Evolutionary conservation across 2,113 vertebrate genomes (phyloP).

Genomic region (mouse (Mus musculus)): DNA sequence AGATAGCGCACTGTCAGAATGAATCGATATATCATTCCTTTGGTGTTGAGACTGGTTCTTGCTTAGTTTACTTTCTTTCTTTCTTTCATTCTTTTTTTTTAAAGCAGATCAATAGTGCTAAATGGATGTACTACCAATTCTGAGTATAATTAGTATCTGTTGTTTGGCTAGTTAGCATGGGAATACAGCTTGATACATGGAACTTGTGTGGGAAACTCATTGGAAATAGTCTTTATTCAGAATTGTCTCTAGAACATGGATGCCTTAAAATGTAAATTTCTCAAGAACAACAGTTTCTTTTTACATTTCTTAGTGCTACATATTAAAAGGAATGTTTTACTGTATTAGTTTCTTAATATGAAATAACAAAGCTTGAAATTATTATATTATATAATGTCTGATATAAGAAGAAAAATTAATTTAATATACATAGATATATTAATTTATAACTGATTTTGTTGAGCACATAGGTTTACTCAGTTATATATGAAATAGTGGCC

Average conservation of each 20-base stretch:
- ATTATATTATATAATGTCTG: neutral
- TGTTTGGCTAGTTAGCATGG: conserved; percentile 87
- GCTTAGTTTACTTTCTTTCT: conserved; percentile 89
- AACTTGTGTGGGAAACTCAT: conserved; percentile 48
- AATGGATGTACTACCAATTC: conserved; percentile 91
- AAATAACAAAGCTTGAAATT: conserved; percentile 22
- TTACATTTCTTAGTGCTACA: conserved; percentile 7
- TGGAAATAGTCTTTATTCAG: neutral
- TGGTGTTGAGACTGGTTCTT: conserved; percentile 90
- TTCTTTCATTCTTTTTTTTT: conserved; percentile 80
- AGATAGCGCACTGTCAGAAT: conserved; percentile 92
- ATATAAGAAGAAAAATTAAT: neutral
- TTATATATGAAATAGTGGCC: neutral
- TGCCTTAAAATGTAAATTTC: neutral
- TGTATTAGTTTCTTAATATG: conserved; percentile 56
- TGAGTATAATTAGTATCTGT: conserved; percentile 91
- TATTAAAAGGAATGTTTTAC: conserved; percentile 20
- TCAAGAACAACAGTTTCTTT: neutral
- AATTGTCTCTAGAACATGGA: conserved; percentile 32
- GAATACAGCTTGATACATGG: conserved; percentile 68
- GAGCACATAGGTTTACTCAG: neutral
- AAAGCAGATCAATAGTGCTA: conserved; percentile 89
- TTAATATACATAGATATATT: neutral
- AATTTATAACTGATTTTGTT: conserved; percentile 18
- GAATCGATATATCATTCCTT: conserved; percentile 98